phyloP scores from a whole-genome alignment of 2,113 vertebrate species.

The Sciurus niger region DNA sequence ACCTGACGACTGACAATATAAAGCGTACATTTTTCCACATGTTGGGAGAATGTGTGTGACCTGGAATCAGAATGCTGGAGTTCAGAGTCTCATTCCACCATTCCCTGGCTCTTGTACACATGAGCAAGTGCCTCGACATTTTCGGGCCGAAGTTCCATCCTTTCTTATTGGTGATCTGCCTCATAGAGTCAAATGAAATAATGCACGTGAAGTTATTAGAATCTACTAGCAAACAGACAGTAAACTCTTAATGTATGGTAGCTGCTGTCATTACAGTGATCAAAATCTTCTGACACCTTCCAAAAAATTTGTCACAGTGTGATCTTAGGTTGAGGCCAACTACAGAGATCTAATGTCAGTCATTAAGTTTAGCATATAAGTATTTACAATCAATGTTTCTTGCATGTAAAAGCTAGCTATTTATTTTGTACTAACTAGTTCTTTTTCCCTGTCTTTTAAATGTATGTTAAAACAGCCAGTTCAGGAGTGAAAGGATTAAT shows the following conservation, averaged over 20 bases:
- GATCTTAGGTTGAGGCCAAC: not conserved
- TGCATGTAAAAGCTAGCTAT: conserved; percentile 50
- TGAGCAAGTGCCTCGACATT: not conserved
- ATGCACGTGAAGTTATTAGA: not conserved
- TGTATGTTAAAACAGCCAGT: not conserved
- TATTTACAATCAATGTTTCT: conserved; percentile 33
- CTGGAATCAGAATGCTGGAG: not conserved
- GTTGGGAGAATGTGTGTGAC: not conserved
- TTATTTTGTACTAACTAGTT: conserved; percentile 26
- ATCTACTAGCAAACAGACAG: not conserved
- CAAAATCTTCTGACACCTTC: conserved; percentile 9
- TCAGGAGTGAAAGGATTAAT: conserved; percentile 48
- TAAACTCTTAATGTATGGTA: not conserved
- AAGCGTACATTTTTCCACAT: not conserved
- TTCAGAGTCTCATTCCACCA: not conserved
- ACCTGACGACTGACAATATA: not conserved
- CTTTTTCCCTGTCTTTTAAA: conserved; percentile 42
- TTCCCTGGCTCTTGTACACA: not conserved
- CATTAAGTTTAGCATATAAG: conserved; percentile 18
- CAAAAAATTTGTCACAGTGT: not conserved
- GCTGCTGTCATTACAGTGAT: not conserved
- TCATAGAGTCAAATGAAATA: not conserved
- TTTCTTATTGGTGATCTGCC: not conserved
- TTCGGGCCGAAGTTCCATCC: not conserved
- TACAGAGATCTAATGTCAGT: not conserved